Evolutionary conservation across 2,113 vertebrate species (phyloP).

Genomic region (Oceanites oceanicus): DNA sequence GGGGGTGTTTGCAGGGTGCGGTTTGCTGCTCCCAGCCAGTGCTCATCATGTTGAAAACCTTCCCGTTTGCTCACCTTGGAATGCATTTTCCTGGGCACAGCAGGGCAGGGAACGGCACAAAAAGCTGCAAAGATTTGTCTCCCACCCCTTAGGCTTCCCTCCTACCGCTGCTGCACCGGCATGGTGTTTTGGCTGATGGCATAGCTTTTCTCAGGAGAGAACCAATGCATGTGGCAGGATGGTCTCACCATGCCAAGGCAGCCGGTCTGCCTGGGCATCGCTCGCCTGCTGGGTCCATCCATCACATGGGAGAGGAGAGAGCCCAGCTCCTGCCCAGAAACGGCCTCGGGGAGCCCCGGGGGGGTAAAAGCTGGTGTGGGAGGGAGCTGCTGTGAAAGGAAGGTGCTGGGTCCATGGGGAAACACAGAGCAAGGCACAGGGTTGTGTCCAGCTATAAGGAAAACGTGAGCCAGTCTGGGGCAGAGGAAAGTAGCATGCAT

Average conservation of each 20-base stretch:
- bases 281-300: background rate
- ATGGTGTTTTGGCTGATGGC: fast-evolving
- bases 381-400: background rate
- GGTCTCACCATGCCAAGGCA: background rate
- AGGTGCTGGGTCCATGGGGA: background rate
- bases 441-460: background rate
- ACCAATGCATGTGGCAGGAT: background rate
- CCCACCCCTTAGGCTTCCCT: background rate
- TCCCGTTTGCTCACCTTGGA: background rate
- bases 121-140: background rate
- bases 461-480: background rate
- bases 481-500: fast-evolving
- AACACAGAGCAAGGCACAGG: background rate
- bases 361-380: background rate
- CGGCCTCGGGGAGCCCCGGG: background rate
- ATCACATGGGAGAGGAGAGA: background rate
- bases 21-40: background rate
- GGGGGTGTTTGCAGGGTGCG: background rate
- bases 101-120: background rate
- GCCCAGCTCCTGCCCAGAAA: background rate
- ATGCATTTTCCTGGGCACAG: background rate
- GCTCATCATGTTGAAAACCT: background rate
- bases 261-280: background rate
- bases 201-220: background rate
- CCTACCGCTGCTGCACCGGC: fast-evolving